Base-by-base conservation (phyloP, 2,797 vertebrate genomes). In the Austrolebias charrua region DNA sequence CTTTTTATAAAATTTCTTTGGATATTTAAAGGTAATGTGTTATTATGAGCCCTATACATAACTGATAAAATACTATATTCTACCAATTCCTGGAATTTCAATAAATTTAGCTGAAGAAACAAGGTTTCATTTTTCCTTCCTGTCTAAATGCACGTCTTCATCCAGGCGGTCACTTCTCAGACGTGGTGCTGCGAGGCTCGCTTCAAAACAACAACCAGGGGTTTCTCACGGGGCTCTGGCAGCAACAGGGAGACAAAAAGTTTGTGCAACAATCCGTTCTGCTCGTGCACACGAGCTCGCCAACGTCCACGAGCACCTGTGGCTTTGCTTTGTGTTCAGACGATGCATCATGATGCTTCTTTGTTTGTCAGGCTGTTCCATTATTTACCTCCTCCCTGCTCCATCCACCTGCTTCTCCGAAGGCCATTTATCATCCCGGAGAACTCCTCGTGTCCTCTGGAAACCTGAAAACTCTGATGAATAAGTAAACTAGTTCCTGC, bases 291-390 rank as follows among this genome's bases (percentile, higher is more conserved):
- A 29, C 48, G 55, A 24, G 31, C 61, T 58, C 45, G 66, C 64
- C 63, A 31, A 69, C 57, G 64, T 19, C 73, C 52, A 69, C 60
- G 75, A 76, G 72, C 86, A 89, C 90, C 84, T 90, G 89, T 90
- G 82, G 89, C 85, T 85, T 79, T 68, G 72, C 70, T 76, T 83
- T 70, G 35, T 64, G 75, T 80, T 76, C 77, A 84, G 82, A 81
- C 82, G 73, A 89, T 86, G 84, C 85, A 86, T 86, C 85, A 88
- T 53, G 68, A 66, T 71, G 76, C 76, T 68, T 81, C 83, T 78
- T 87, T 89, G 86, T 88, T 91, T 87, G 86, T 86, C 86, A 78
- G 81, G 55, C 86, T 85, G 81, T 85, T 90, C 76, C 81, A 90
- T 89, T 90, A 89, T 90, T 90, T 88, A 91, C 84, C 82, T 79